Evolutionary conservation across 2,797 vertebrate genomes (phyloP).

Genomic region (Sebastes cheni): DNA sequence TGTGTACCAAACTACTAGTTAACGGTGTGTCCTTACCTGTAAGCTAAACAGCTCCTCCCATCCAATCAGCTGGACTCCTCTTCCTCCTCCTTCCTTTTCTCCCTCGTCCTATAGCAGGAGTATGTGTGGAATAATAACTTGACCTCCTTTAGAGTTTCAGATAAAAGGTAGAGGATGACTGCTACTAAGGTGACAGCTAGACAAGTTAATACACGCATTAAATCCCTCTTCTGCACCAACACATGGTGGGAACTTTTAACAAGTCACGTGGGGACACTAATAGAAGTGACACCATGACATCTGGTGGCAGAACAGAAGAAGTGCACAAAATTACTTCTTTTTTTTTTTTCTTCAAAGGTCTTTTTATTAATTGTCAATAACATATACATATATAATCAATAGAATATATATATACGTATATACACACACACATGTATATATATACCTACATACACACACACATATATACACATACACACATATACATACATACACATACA

Average conservation of each 20-base stretch:
- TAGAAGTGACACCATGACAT: neutral
- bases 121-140: no score
- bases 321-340: neutral
- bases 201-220: no score
- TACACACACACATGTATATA: no score
- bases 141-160: no score
- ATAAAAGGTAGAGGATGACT: neutral
- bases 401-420: no score
- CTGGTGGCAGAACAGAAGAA: conserved; percentile 14
- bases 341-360: no score
- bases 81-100: neutral
- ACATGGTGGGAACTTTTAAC: neutral
- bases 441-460: no score
- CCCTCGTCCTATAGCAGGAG: neutral
- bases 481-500: no score
- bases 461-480: no score
- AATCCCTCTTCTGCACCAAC: neutral
- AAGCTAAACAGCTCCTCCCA: neutral
- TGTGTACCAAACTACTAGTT: neutral
- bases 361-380: no score
- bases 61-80: neutral
- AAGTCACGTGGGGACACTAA: neutral
- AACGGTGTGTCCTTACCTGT: conserved; percentile 7
- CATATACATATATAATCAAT: no score
- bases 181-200: neutral